Evolutionary conservation across 2,113 vertebrate genomes (phyloP).

Genomic region (Rafetus swinhoei): DNA sequence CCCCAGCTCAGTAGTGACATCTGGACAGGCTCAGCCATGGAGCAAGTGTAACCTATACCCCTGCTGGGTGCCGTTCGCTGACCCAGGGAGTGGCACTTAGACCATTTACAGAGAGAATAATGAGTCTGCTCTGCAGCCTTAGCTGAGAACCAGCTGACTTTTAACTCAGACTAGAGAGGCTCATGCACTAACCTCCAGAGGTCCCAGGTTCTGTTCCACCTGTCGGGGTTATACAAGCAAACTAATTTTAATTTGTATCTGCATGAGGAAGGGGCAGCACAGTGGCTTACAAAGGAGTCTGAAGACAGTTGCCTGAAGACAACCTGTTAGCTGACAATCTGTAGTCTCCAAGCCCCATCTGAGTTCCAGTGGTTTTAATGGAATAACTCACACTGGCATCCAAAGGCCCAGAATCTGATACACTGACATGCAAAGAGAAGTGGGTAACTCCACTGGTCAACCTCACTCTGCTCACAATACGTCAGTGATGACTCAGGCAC

Average conservation of each 20-base stretch:
- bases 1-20: background rate
- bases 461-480: background rate
- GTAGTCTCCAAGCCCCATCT: fast-evolving
- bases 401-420: background rate
- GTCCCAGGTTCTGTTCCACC: too few relatives aligned
- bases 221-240: background rate
- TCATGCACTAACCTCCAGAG: too few relatives aligned
- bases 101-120: too few relatives aligned
- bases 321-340: background rate
- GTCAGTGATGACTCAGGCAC: background rate
- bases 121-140: too few relatives aligned
- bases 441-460: background rate
- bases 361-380: background rate
- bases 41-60: background rate
- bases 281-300: background rate
- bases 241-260: background rate
- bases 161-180: too few relatives aligned
- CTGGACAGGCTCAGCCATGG: background rate
- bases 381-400: background rate
- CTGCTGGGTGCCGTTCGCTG: too few relatives aligned
- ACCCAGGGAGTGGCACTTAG: too few relatives aligned
- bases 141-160: too few relatives aligned
- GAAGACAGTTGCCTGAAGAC: background rate
- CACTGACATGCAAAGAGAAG: background rate
- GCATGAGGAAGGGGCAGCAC: background rate